phyloP scores from a whole-genome alignment of 2,888 invertebrate species.

The Himalopsyche kuldschensis region DNA sequence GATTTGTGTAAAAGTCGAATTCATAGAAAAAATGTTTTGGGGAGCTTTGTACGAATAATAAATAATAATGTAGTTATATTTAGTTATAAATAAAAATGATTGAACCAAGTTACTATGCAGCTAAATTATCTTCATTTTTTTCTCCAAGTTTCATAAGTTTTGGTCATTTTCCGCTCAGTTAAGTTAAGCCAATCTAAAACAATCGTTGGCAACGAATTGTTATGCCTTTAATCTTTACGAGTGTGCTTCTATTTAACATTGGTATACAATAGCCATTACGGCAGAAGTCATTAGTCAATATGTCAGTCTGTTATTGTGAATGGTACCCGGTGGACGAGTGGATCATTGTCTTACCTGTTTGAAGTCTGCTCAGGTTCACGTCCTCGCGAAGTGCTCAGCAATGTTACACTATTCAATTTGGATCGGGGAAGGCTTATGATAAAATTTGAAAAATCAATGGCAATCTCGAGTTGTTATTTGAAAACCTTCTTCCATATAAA shows the following conservation, averaged over 20 bases:
- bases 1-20: no score
- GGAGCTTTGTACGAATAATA: no score
- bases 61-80: no score
- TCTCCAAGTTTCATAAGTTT: no score
- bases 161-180: no score
- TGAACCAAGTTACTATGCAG: no score
- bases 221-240: background rate
- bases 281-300: conserved; percentile 29
- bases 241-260: conserved; percentile 16
- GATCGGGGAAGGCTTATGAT: background rate
- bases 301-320: conserved; percentile 33
- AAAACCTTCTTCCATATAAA: no score
- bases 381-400: background rate
- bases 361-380: background rate
- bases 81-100: no score
- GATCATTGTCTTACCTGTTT: conserved; percentile 26
- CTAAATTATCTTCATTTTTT: no score
- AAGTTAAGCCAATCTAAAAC: no score
- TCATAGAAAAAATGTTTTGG: no score
- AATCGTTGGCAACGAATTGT: background rate
- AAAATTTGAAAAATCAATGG: background rate
- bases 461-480: background rate
- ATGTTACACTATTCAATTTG: background rate
- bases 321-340: conserved; percentile 20
- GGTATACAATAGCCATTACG: conserved; percentile 19